A percentile compares a stretch with the other conserved stretches of the same genome.
Conservation (phyloP, 1,140 invertebrate species). For the Macrocentrus cingulum region DNA sequence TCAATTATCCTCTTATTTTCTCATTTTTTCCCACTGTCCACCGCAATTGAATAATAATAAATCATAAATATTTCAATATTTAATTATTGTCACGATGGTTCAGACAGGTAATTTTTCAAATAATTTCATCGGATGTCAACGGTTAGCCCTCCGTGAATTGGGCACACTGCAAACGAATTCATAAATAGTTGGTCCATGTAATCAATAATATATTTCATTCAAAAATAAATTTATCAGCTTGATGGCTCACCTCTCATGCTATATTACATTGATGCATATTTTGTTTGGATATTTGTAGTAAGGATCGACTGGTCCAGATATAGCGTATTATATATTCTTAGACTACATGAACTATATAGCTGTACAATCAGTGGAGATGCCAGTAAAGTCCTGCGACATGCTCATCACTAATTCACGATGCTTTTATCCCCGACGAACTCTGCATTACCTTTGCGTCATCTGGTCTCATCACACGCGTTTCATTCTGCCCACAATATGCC, state of each 20-base stretch:
- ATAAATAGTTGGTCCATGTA: no score
- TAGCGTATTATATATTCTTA: no score
- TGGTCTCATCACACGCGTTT: no score
- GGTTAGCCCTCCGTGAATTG: neutral
- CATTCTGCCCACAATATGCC: no score
- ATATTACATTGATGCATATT: no score
- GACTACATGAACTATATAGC: no score
- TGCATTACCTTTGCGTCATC: neutral
- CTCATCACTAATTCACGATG: slow-evolving; percentile 17
- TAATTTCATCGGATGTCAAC: neutral
- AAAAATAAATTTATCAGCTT: slow-evolving; percentile 1
- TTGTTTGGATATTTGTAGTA: no score
- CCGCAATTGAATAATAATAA: neutral
- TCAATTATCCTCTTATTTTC: slow-evolving; percentile 3
- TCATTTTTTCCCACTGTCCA: neutral
- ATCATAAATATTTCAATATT: slow-evolving; percentile 1
- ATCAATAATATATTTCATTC: neutral
- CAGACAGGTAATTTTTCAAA: neutral
- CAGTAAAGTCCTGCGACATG: no score
- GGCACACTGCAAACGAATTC: no score
- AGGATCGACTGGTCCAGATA: no score
- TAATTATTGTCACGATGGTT: neutral
- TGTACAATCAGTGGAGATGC: no score
- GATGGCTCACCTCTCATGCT: neutral
- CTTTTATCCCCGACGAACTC: slow-evolving; percentile 6